Conservation (phyloP, 2,113 vertebrate genomes). For the Motacilla alba region DNA sequence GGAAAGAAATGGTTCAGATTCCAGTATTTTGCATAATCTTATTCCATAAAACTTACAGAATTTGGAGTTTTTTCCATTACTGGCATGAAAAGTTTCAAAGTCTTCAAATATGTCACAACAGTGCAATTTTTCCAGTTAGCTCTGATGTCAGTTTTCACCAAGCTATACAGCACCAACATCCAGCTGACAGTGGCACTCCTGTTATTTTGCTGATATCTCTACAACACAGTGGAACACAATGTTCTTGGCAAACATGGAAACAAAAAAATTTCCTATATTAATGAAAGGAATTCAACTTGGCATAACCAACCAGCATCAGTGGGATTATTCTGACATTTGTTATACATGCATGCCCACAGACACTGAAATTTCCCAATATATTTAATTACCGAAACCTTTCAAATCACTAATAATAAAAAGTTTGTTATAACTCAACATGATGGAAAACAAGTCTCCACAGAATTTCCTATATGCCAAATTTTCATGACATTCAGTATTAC, state of each 20-base stretch:
- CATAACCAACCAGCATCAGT: neutral
- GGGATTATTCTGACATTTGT: neutral
- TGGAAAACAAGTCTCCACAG: neutral
- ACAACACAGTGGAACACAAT: neutral
- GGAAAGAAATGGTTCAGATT: neutral
- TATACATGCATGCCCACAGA: neutral
- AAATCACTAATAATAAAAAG: neutral
- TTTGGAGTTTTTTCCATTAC: neutral
- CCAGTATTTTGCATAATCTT: neutral
- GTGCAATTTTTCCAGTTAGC: neutral
- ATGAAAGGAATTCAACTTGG: neutral
- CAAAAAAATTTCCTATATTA: neutral
- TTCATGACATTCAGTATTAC: neutral
- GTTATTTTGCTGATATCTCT: neutral
- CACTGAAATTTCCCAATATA: neutral
- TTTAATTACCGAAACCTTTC: neutral
- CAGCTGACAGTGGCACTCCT: neutral
- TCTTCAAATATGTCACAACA: neutral
- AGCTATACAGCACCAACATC: neutral
- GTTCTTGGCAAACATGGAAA: neutral
- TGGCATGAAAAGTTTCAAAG: neutral
- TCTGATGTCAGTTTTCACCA: accelerated
- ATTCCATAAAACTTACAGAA: neutral
- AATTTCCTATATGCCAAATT: neutral
- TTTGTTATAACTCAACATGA: neutral